Base-by-base conservation (phyloP, 2,888 invertebrate genomes). In the Silvanus unidentatus region DNA sequence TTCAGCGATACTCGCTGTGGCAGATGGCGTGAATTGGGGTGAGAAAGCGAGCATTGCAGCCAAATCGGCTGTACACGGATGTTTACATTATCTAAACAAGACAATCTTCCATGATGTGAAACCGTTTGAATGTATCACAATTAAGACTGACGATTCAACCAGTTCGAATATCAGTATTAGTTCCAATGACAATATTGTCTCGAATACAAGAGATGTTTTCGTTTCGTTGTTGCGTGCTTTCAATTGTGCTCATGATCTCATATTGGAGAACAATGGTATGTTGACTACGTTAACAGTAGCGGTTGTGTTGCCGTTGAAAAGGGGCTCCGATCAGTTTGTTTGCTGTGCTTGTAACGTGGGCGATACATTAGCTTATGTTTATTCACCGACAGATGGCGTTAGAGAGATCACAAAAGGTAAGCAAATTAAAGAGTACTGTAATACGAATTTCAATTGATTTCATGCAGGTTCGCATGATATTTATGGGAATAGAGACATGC, bases 21-120 rank as follows among this genome's bases (percentile, higher is more conserved):
- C 91, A 2, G 92, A 92, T 73, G 92, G 92, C 15, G 92, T 92
- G 1, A 92, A 93, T 72, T 93, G 92, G 92, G 92, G 92, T 47
- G 86, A 88, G 65, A 88, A 88, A 60, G 87, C 91, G 14, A 80
- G 86, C 45, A 72, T 88, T 54, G 90, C 90, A 11, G 88, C 89
- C n/a, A 77, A 88, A 53, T 88, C 89, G 45, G 92, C 91, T 1
- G 80, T 92, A 11, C 88, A 90, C 61, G 92, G 90, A 16, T 85
- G 87, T 59, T 77, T 92, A 55, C 85, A 88, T 59, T 88, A 89
- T 67, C 74, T 93, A 56, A 87, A 90, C 65, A 81, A 81, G 56
- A 83, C 82, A 1, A 71, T 86, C 43, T 85, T 73, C 53, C 66
- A 69, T 49, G 71, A 73, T 47, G 66, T 67, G 2, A 65, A 67